Evolutionary conservation across 92 coral and sea anemone genomes (phyloP).

Genomic region (Phymanthus crucifer): DNA sequence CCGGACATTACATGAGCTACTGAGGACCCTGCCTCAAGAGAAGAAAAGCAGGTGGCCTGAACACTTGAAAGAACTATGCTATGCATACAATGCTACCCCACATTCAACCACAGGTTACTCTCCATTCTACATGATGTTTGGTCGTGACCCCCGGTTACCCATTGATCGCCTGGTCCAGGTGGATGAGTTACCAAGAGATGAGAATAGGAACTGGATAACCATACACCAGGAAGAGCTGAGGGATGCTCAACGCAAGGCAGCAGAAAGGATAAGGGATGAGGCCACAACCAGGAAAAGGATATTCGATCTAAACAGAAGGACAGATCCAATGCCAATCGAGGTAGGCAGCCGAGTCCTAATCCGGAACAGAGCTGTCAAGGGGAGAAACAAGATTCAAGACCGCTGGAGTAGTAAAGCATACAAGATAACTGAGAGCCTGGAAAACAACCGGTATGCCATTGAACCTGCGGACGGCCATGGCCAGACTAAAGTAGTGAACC

Average conservation of each 20-base stretch:
- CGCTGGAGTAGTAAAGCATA: slow-evolving; percentile 17
- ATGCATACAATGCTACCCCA: slow-evolving; percentile 72
- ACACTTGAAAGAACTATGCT: slow-evolving; percentile 60
- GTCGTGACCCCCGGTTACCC: slow-evolving; percentile 42
- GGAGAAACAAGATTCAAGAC: slow-evolving; percentile 55
- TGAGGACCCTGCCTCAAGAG: slow-evolving; percentile 46
- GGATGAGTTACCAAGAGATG: background rate
- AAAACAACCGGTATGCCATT: background rate
- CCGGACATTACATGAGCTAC: slow-evolving; percentile 59
- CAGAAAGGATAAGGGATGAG: slow-evolving; percentile 11
- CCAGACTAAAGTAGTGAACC: slow-evolving; percentile 29
- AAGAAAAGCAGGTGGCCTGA: slow-evolving; percentile 61
- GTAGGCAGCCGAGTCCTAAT: slow-evolving; percentile 34
- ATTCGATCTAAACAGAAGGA: slow-evolving; percentile 12
- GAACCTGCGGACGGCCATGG: slow-evolving; percentile 43
- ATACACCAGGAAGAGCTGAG: slow-evolving; percentile 7
- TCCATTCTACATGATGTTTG: slow-evolving; percentile 66
- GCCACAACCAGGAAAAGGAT: slow-evolving; percentile 23
- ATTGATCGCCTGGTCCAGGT: slow-evolving; percentile 36
- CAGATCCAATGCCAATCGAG: slow-evolving; percentile 18
- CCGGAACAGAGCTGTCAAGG: slow-evolving; percentile 14
- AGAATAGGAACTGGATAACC: slow-evolving; percentile 19
- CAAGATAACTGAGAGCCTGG: background rate
- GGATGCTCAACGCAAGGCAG: slow-evolving; percentile 17
- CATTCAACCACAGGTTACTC: slow-evolving; percentile 64